A percentile compares a stretch with the other conserved stretches of the same genome.
phyloP scores from a whole-genome alignment of 1,140 invertebrate genomes.

The Notospermus geniculatus region DNA sequence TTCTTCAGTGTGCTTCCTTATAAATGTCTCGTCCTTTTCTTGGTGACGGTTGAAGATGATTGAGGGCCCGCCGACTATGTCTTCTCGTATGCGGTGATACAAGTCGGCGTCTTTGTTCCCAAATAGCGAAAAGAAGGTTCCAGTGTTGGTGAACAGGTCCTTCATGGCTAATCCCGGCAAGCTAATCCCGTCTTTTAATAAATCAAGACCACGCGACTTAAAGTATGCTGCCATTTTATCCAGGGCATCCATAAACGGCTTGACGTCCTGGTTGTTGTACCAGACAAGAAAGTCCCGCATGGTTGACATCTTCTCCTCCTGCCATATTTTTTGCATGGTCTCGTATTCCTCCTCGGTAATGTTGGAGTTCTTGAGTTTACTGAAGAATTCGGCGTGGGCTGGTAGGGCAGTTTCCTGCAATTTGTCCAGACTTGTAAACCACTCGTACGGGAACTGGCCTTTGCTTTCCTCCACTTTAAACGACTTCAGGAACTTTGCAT shows the following conservation, averaged over 20 bases:
- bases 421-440: too few species aligned
- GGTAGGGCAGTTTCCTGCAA: conserved; percentile 16
- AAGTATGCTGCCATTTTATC: conserved; percentile 19
- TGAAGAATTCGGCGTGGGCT: conserved; percentile 19
- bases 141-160: conserved; percentile 20
- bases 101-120: background rate
- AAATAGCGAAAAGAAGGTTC: background rate
- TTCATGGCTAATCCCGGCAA: conserved; percentile 24
- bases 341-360: conserved; percentile 24
- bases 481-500: conserved; percentile 25
- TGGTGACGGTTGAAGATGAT: conserved; percentile 8
- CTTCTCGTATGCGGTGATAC: background rate
- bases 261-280: conserved; percentile 27
- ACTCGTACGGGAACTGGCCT: conserved; percentile 29
- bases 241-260: conserved; percentile 24
- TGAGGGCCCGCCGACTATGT: background rate
- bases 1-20: background rate
- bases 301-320: conserved; percentile 18
- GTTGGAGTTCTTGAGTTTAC: conserved; percentile 13
- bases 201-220: conserved; percentile 19
- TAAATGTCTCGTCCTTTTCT: background rate
- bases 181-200: conserved; percentile 25
- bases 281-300: conserved; percentile 26
- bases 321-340: conserved; percentile 23
- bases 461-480: conserved; percentile 25